Percentiles rank a stretch among this genome's conserved stretches.
phyloP scores from a whole-genome alignment of 1,140 invertebrate genomes.

The Papilio polytes region DNA sequence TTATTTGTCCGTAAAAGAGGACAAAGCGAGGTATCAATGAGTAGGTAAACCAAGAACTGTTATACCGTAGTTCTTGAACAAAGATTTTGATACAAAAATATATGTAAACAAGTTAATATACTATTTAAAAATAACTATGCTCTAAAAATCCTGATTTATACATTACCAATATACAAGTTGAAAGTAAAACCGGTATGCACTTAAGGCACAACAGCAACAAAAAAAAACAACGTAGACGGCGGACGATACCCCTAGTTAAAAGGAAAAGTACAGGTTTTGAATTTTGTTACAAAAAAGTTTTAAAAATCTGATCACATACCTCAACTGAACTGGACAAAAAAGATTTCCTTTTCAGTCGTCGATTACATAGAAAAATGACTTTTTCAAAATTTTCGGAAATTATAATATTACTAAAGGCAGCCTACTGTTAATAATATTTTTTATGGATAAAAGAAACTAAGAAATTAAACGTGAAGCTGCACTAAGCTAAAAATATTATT shows the following conservation, averaged over 20 bases:
- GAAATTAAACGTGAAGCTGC: too few relatives aligned
- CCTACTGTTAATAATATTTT: too few relatives aligned
- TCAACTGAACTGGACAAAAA: not conserved
- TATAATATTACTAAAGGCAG: too few relatives aligned
- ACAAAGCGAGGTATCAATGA: not conserved
- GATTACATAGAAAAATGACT: too few relatives aligned
- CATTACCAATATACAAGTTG: conserved; percentile 18
- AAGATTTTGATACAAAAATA: too few relatives aligned
- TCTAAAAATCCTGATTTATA: conserved; percentile 16
- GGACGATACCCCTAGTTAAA: conserved; percentile 34
- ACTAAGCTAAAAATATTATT: too few relatives aligned
- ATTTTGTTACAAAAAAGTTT: conserved; percentile 1
- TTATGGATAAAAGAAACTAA: too few relatives aligned
- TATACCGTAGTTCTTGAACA: too few relatives aligned
- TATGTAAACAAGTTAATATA: too few relatives aligned
- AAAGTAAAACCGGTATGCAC: conserved; percentile 39
- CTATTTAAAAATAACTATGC: not conserved
- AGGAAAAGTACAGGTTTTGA: conserved; percentile 17
- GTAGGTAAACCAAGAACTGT: too few relatives aligned
- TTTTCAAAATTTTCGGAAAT: too few relatives aligned
- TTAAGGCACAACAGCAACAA: not conserved
- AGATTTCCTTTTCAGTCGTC: not conserved
- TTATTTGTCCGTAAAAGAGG: not conserved
- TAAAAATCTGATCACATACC: not conserved
- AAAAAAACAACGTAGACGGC: conserved; percentile 8